phyloP scores from a whole-genome alignment of 2,797 vertebrate genomes.

The Hyperoplus lanceolatus region DNA sequence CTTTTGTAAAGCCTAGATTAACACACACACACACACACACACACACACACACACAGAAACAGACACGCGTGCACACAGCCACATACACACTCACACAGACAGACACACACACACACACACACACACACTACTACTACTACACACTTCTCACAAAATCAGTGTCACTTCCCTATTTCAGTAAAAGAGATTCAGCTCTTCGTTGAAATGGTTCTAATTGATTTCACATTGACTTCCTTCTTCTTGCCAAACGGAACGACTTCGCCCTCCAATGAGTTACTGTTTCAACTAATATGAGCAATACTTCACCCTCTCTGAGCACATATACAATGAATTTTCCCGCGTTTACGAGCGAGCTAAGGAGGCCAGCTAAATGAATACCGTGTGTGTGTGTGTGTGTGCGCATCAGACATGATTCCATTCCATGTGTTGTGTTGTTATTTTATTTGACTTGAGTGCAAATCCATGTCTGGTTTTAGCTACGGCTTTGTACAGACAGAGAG shows the following conservation, averaged over 20 bases:
- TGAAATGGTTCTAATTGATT: slow-evolving; percentile 25
- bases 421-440: slow-evolving; percentile 43
- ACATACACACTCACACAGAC: not conserved
- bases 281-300: not conserved
- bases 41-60: no score
- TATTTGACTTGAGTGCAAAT: not conserved
- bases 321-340: slow-evolving; percentile 10
- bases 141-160: slow-evolving; percentile 17
- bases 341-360: slow-evolving; percentile 8
- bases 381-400: slow-evolving; percentile 4
- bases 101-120: not conserved
- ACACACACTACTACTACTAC: not conserved
- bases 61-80: no score
- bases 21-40: no score
- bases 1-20: no score
- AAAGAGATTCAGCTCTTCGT: slow-evolving; percentile 43
- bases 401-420: slow-evolving; percentile 46
- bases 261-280: not conserved
- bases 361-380: slow-evolving; percentile 27
- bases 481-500: slow-evolving; percentile 78
- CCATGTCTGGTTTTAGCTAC: slow-evolving; percentile 87
- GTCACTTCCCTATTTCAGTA: slow-evolving; percentile 65
- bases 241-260: not conserved
- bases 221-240: slow-evolving; percentile 40
- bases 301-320: slow-evolving; percentile 16